Evolutionary conservation across 2,888 invertebrate species (phyloP).

Genomic region (Sminthurinus aureus): DNA sequence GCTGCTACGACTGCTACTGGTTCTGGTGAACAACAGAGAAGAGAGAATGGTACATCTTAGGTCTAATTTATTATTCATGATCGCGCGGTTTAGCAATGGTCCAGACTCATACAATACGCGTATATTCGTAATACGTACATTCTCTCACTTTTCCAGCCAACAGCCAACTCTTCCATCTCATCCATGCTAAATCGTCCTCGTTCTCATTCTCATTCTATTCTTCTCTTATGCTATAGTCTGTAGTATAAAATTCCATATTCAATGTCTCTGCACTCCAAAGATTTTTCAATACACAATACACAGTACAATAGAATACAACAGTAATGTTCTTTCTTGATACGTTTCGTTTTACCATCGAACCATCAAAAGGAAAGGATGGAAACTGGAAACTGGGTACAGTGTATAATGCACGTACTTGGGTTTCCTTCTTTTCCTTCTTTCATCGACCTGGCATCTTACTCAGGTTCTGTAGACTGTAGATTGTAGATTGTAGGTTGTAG

Average conservation of each 20-base stretch:
- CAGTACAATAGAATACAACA: no score
- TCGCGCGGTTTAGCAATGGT: constrained; percentile 20
- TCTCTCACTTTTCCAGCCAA: background rate
- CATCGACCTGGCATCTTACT: background rate
- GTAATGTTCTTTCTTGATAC: no score
- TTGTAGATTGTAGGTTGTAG: background rate
- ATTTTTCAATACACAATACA: no score
- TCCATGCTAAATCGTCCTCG: background rate
- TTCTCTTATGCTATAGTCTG: background rate
- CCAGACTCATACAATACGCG: constrained; percentile 9
- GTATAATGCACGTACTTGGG: background rate
- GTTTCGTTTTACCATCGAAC: no score
- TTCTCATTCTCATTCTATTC: background rate
- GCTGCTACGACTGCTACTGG: no score
- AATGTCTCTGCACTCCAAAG: no score
- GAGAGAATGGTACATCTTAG: constrained; percentile 37
- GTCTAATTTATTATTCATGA: constrained; percentile 41
- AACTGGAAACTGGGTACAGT: no score
- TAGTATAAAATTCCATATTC: background rate
- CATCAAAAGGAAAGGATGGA: no score
- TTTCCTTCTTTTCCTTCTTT: background rate
- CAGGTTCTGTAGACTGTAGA: background rate
- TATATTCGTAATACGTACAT: no score
- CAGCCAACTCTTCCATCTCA: background rate
- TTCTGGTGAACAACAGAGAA: constrained; percentile 36